A percentile compares a stretch with the other conserved stretches of the same genome.
Evolutionary conservation across 2,113 vertebrate species (phyloP).

Genomic region (Microcebus lehilahytsara): DNA sequence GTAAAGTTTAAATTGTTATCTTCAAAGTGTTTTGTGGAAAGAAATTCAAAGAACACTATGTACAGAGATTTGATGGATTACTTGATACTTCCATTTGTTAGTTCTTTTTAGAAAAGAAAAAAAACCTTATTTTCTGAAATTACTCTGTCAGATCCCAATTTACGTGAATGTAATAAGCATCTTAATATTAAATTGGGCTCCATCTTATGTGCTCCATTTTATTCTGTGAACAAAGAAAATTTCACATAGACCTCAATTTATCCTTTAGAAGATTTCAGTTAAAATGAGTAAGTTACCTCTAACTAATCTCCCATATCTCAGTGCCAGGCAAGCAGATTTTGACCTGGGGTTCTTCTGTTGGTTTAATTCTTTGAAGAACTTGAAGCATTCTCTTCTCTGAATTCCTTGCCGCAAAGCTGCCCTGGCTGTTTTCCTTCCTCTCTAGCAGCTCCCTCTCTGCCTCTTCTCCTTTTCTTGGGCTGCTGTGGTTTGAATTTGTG

Average conservation of each 20-base stretch:
- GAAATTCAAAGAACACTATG: conserved; percentile 21
- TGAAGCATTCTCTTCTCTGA: background rate
- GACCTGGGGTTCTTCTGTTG: background rate
- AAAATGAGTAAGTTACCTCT: background rate
- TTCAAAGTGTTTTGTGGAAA: background rate
- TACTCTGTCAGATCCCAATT: background rate
- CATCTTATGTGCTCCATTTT: background rate
- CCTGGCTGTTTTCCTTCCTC: background rate
- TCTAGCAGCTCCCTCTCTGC: background rate
- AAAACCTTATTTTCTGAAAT: background rate
- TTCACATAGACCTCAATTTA: background rate
- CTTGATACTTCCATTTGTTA: background rate
- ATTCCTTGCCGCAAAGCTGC: background rate
- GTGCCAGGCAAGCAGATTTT: background rate
- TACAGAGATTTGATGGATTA: background rate
- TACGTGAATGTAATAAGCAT: background rate
- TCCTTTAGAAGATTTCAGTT: background rate
- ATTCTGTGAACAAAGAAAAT: background rate
- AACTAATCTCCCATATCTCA: background rate
- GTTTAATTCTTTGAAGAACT: background rate
- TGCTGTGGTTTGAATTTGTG: background rate
- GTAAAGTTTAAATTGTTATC: background rate
- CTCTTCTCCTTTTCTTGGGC: background rate
- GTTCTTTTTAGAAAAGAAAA: background rate
- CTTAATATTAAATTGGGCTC: background rate